Conservation (phyloP, 2,888 invertebrate genomes). For the Machimus rusticus region DNA sequence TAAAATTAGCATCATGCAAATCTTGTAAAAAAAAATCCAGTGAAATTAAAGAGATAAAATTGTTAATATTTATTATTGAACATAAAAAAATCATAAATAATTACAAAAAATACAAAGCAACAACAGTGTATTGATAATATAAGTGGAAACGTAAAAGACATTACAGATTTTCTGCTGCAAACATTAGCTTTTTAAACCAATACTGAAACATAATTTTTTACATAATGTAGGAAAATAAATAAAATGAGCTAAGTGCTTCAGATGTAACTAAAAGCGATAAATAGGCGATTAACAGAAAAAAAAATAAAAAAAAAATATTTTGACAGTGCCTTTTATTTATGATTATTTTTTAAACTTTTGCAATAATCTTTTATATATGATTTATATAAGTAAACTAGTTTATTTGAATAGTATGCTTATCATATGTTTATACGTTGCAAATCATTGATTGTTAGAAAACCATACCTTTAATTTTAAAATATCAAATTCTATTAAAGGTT, state of each 20-base stretch:
- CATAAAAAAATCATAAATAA: background rate
- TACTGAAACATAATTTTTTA: conserved; percentile 35
- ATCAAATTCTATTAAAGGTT: too few relatives aligned
- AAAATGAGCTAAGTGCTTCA: conserved; percentile 35
- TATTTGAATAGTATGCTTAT: too few relatives aligned
- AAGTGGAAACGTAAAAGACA: conserved; percentile 8
- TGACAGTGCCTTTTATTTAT: conserved; percentile 8
- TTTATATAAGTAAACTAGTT: background rate
- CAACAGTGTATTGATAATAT: background rate
- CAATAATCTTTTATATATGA: background rate
- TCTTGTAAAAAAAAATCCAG: conserved; percentile 1
- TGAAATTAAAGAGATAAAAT: background rate
- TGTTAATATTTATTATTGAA: conserved; percentile 24
- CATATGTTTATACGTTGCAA: too few relatives aligned
- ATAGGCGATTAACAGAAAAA: conserved; percentile 34
- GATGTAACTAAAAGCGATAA: conserved; percentile 29
- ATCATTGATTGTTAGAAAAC: too few relatives aligned
- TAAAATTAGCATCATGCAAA: background rate
- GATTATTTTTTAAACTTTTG: background rate
- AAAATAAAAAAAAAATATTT: conserved; percentile 23
- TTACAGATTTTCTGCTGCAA: conserved; percentile 37
- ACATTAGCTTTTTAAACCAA: conserved; percentile 37
- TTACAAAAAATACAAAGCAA: conserved; percentile 2
- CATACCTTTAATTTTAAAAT: too few relatives aligned
- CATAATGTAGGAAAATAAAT: conserved; percentile 24